Conservation (phyloP, 2,797 vertebrate species). For the Malurus splendens region DNA sequence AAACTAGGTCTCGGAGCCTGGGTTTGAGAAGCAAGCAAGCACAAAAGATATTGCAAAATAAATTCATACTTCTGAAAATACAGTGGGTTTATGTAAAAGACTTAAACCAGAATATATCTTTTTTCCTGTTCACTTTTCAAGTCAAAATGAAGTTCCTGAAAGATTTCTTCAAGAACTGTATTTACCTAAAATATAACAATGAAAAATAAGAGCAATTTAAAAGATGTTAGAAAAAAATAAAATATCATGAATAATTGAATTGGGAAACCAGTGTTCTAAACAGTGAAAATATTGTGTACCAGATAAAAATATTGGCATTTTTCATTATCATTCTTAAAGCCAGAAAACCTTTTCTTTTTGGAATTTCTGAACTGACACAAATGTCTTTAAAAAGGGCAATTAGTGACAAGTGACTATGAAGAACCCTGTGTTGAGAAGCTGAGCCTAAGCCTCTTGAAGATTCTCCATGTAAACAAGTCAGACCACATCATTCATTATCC, state of each 20-base stretch:
- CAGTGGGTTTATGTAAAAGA: not conserved
- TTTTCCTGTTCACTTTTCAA: constrained; percentile 11
- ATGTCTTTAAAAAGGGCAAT: constrained; percentile 83
- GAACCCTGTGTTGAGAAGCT: constrained; percentile 76
- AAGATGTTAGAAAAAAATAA: not conserved
- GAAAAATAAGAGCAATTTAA: not conserved
- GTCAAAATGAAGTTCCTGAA: not conserved
- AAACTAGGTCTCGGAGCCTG: not conserved
- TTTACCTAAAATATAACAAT: not conserved
- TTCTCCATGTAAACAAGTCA: constrained; percentile 83
- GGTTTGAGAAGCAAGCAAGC: not conserved
- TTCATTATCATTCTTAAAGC: constrained; percentile 38
- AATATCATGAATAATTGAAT: not conserved
- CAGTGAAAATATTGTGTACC: not conserved
- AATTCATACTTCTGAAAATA: constrained; percentile 5
- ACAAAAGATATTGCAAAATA: not conserved
- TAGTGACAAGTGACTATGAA: constrained; percentile 80
- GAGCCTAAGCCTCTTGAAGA: constrained; percentile 86
- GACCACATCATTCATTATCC: constrained; percentile 82
- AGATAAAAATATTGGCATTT: constrained; percentile 42
- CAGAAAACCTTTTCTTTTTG: constrained; percentile 58
- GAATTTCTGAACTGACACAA: constrained; percentile 72
- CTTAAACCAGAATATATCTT: constrained; percentile 3
- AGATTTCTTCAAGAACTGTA: not conserved
- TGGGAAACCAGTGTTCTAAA: not conserved